Conservation (phyloP, 2,888 invertebrate genomes). For the Drosophila atripex region DNA sequence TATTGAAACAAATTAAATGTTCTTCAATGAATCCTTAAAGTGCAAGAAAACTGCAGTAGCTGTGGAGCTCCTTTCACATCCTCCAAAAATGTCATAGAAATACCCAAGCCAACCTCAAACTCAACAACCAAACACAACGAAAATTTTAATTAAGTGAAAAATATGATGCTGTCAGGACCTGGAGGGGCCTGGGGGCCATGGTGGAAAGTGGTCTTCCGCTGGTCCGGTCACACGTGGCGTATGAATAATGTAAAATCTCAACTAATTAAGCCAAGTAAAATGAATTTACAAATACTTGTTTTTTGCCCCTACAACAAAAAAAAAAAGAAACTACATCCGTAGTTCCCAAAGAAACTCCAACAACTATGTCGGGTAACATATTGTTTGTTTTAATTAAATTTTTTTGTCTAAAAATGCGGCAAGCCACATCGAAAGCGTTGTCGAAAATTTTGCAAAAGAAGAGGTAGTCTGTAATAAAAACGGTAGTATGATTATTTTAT, state of each 20-base stretch:
- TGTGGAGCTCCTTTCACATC: background rate
- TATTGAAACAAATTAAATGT: background rate
- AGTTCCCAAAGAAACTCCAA: slow-evolving; percentile 16
- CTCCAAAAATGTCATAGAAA: background rate
- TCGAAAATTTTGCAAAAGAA: background rate
- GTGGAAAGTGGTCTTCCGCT: slow-evolving; percentile 12
- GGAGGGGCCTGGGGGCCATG: slow-evolving; percentile 1
- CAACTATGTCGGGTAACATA: slow-evolving; percentile 45
- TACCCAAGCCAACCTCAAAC: slow-evolving; percentile 28
- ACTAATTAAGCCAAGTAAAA: slow-evolving; percentile 66
- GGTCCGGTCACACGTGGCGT: slow-evolving; percentile 63
- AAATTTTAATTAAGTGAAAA: slow-evolving; percentile 62
- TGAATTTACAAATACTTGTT: slow-evolving; percentile 54
- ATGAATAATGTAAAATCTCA: slow-evolving; percentile 64
- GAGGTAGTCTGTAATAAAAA: background rate
- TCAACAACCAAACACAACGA: slow-evolving; percentile 39
- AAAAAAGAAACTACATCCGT: background rate
- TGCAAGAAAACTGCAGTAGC: background rate
- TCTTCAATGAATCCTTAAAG: background rate
- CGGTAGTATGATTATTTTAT: background rate
- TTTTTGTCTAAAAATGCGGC: slow-evolving; percentile 18
- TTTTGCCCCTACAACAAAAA: slow-evolving; percentile 11
- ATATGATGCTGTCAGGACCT: slow-evolving; percentile 34
- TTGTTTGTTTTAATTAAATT: slow-evolving; percentile 61
- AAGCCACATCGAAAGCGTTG: background rate